Conservation (phyloP, 2,797 vertebrate genomes). For the Gambusia yucatana region DNA sequence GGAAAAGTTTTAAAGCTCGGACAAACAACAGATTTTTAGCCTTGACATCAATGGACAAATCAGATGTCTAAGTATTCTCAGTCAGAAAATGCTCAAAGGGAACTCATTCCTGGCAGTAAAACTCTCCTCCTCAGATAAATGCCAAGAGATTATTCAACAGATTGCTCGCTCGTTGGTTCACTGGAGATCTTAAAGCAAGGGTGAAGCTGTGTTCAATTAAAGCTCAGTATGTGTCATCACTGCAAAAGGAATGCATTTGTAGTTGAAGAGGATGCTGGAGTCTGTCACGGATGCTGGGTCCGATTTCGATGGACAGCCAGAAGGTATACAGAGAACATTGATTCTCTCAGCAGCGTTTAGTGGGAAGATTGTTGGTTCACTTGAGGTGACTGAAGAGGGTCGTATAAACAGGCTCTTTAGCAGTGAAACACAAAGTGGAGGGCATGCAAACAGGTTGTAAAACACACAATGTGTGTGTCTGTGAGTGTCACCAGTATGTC, state of each 20-base stretch:
- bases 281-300: slow-evolving; percentile 35
- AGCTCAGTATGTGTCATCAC: slow-evolving; percentile 17
- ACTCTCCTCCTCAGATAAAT: slow-evolving; percentile 43
- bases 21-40: background rate
- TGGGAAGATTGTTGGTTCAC: slow-evolving; percentile 58
- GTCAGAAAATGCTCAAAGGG: slow-evolving; percentile 46
- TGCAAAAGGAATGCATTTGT: slow-evolving; percentile 25
- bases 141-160: slow-evolving; percentile 31
- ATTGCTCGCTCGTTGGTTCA: slow-evolving; percentile 26
- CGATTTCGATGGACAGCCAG: slow-evolving; percentile 20
- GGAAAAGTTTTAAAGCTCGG: background rate
- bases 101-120: slow-evolving; percentile 55
- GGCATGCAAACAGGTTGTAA: slow-evolving; percentile 62
- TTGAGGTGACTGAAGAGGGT: slow-evolving; percentile 65
- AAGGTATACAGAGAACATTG: slow-evolving; percentile 44
- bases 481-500: slow-evolving; percentile 45
- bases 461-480: slow-evolving; percentile 37
- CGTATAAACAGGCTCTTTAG: slow-evolving; percentile 72
- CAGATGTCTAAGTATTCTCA: background rate
- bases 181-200: slow-evolving; percentile 5
- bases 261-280: slow-evolving; percentile 32
- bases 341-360: slow-evolving; percentile 39
- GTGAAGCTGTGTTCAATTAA: slow-evolving; percentile 15
- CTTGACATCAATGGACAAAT: background rate
- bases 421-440: slow-evolving; percentile 64